Evolutionary conservation across 2,113 vertebrate species (phyloP).

Genomic region (Gorilla gorilla): DNA sequence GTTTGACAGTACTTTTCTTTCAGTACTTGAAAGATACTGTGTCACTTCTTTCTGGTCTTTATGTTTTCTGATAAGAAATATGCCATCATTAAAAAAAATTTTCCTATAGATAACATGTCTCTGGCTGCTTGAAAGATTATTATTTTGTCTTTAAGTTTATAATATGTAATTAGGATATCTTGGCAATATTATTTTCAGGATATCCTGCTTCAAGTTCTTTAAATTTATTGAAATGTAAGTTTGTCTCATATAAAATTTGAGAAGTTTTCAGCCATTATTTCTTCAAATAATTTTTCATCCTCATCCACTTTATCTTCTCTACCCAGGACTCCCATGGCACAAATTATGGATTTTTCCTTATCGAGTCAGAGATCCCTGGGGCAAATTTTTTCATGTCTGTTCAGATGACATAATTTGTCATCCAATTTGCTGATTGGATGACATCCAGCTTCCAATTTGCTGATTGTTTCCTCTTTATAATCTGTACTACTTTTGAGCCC

Average conservation of each 20-base stretch:
- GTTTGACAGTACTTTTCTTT: not conserved
- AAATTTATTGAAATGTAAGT: not conserved
- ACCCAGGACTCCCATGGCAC: not conserved
- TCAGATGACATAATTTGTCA: not conserved
- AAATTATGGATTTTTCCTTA: not conserved
- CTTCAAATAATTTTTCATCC: not conserved
- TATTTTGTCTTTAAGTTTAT: not conserved
- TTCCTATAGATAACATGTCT: not conserved
- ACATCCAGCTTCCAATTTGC: not conserved
- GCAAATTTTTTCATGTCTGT: not conserved
- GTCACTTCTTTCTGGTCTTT: too few relatives aligned
- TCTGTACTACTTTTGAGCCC: not conserved
- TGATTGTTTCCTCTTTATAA: not conserved
- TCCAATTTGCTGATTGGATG: not conserved
- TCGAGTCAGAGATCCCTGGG: too few relatives aligned
- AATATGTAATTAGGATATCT: not conserved
- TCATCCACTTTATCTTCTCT: not conserved
- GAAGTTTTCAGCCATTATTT: not conserved
- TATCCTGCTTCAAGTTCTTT: not conserved
- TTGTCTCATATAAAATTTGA: not conserved
- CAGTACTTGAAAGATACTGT: not conserved
- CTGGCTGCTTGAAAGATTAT: not conserved
- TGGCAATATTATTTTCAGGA: not conserved
- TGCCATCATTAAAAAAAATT: not conserved
- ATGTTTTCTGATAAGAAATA: not conserved